Conservation (phyloP, 2,113 vertebrate species). For the Cinclus cinclus region DNA sequence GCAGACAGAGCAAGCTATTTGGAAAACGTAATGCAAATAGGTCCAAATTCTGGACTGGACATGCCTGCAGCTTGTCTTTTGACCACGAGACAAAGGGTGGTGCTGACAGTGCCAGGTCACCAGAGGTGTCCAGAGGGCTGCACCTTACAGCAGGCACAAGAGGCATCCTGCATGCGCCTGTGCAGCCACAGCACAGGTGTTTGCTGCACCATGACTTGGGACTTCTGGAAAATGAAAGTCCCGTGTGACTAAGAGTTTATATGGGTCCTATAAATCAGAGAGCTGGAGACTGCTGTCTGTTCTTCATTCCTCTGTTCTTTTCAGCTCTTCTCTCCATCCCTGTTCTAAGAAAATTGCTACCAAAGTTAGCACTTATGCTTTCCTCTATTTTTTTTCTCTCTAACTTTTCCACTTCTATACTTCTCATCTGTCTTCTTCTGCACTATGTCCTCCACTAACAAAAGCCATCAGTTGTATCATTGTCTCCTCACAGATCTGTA, state of each 20-base stretch:
- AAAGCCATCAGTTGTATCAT: background rate
- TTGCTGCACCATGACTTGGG: background rate
- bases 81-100: background rate
- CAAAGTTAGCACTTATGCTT: background rate
- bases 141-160: fast-evolving
- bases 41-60: background rate
- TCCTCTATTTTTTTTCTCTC: background rate
- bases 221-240: background rate
- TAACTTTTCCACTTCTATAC: background rate
- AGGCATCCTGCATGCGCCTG: background rate
- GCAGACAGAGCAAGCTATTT: background rate
- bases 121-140: fast-evolving
- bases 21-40: background rate
- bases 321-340: background rate
- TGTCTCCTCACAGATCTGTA: background rate
- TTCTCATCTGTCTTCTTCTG: background rate
- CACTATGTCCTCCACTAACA: fast-evolving
- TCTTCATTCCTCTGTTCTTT: background rate
- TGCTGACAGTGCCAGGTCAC: background rate
- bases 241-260: background rate
- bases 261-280: background rate
- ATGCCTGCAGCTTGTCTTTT: background rate
- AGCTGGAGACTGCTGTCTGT: background rate
- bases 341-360: background rate
- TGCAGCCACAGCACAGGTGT: fast-evolving